These are phyloP conservation scores for Chelon auratus DNA, from an alignment of 2,797 vertebrate species.

Conservation along the genomic window DNA sequence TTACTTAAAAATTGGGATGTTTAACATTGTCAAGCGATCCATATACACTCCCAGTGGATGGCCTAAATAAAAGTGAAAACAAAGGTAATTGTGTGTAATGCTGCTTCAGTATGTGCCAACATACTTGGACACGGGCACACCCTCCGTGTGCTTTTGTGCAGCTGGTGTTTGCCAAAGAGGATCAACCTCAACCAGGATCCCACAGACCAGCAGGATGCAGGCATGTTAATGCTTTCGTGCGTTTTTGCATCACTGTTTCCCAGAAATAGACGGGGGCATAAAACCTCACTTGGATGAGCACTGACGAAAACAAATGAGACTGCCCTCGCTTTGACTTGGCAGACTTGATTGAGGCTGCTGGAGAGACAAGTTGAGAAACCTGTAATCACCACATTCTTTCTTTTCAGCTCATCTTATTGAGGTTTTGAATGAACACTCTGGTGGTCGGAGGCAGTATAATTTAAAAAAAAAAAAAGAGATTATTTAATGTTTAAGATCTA, in stretches of 20 bases:
- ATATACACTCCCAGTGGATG: neutral
- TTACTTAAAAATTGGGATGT: neutral
- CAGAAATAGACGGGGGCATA: conserved; percentile 16
- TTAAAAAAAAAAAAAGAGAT: neutral
- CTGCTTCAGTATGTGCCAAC: neutral
- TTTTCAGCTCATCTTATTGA: conserved; percentile 23
- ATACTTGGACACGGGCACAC: conserved; percentile 33
- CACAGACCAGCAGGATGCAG: conserved; percentile 31
- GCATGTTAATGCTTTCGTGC: neutral
- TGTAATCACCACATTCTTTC: conserved; percentile 57
- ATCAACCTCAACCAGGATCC: conserved; percentile 43
- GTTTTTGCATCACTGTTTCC: neutral
- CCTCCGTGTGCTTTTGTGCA: conserved; percentile 35
- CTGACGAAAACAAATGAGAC: neutral
- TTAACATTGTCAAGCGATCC: neutral
- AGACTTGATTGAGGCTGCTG: conserved; percentile 15
- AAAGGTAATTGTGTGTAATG: neutral
- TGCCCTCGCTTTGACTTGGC: neutral
- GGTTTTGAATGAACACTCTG: conserved; percentile 9
- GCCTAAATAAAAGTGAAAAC: neutral
- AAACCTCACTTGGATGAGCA: conserved; percentile 10
- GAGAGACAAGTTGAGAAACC: conserved; percentile 42
- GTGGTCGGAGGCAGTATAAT: conserved; percentile 11
- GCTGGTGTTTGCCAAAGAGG: conserved; percentile 62
- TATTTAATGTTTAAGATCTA: neutral